These are phyloP conservation scores for Fulmarus glacialis DNA, from an alignment of 2,113 vertebrate species.

Conservation along the genomic window DNA sequence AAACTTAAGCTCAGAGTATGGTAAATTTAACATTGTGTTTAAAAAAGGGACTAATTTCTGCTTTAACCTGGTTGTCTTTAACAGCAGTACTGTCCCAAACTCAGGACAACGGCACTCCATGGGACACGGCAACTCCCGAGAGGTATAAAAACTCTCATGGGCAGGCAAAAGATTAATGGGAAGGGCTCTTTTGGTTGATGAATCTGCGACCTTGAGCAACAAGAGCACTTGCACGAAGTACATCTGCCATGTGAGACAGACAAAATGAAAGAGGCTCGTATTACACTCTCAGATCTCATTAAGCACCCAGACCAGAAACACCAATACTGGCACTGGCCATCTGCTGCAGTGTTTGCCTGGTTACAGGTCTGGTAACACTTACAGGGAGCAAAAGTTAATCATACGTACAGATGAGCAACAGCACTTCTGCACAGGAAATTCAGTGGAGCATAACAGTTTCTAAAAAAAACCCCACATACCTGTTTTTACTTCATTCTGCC, in stretches of 20 bases:
- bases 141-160: background rate
- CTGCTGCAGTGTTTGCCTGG: constrained; percentile 54
- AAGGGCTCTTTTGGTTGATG: constrained; percentile 36
- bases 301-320: constrained; percentile 44
- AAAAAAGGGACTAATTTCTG: background rate
- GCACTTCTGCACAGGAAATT: constrained; percentile 54
- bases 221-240: constrained; percentile 20
- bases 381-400: constrained; percentile 50
- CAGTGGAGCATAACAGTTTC: constrained; percentile 15
- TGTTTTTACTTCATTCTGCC: constrained; percentile 10
- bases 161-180: constrained; percentile 51
- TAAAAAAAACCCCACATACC: background rate
- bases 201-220: constrained; percentile 61
- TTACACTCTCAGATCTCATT: constrained; percentile 65
- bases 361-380: constrained; percentile 56
- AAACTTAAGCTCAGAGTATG: background rate
- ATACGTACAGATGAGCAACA: constrained; percentile 11
- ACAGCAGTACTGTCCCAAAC: background rate
- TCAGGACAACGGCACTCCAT: background rate
- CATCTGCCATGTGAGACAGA: constrained; percentile 47
- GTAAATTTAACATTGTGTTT: background rate
- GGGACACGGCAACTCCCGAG: background rate
- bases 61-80: background rate
- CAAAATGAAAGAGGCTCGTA: constrained; percentile 48
- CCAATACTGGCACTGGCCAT: constrained; percentile 46